These are phyloP conservation scores for Paracentrotus lividus DNA, from an alignment of 53 echinoderm and acorn worm species.

Conservation along the genomic window DNA sequence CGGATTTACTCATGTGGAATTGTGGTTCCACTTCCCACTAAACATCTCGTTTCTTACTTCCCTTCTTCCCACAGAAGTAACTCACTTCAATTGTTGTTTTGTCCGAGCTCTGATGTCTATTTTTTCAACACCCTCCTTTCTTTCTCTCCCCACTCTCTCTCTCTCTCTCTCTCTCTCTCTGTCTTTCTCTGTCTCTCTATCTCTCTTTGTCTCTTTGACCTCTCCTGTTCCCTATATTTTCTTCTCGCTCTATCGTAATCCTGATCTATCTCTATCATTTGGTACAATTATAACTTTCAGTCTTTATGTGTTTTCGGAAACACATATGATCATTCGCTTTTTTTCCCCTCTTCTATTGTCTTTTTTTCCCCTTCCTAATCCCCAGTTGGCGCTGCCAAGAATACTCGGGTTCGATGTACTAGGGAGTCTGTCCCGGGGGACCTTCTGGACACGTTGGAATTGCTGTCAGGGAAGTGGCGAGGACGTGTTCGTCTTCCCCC, in stretches of 20 bases:
- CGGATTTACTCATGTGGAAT: background rate
- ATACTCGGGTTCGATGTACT: slow-evolving; percentile 51
- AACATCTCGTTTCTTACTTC: background rate
- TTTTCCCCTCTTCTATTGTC: background rate
- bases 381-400: background rate
- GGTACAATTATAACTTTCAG: background rate
- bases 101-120: background rate
- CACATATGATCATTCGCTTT: background rate
- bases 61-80: background rate
- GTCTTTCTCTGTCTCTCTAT: background rate
- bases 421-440: slow-evolving; percentile 4
- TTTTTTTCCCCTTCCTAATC: background rate
- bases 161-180: background rate
- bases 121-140: too few species aligned
- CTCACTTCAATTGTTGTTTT: background rate
- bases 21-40: background rate
- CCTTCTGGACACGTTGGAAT: slow-evolving; percentile 10
- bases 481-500: slow-evolving; percentile 50
- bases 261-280: background rate
- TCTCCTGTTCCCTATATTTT: background rate
- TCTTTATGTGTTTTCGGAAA: background rate
- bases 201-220: background rate
- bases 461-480: slow-evolving; percentile 32
- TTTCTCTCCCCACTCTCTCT: background rate
- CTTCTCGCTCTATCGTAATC: background rate